Conservation (phyloP, 2,797 vertebrate genomes). For the Lithobates pipiens region DNA sequence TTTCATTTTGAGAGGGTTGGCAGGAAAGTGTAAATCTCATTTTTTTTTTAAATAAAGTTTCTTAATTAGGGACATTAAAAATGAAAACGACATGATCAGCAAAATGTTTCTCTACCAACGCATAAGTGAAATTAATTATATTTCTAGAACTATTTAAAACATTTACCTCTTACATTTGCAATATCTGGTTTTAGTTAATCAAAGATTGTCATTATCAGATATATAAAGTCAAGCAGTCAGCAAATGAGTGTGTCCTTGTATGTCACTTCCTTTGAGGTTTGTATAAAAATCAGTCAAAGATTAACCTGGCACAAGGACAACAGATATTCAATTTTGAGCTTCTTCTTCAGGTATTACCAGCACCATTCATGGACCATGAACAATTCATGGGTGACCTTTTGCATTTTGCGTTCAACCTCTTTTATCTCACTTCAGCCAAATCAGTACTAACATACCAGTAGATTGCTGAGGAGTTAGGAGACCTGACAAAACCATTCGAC, state of each 20-base stretch:
- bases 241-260: neutral
- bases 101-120: too few relatives aligned
- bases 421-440: neutral
- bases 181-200: too few relatives aligned
- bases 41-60: too few relatives aligned
- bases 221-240: neutral
- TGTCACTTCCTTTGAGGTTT: slow-evolving; percentile 25
- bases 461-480: neutral
- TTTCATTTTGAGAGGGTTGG: too few relatives aligned
- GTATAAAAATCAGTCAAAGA: slow-evolving; percentile 21
- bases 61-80: too few relatives aligned
- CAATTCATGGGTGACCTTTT: neutral
- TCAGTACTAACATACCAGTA: neutral
- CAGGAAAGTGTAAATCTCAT: too few relatives aligned
- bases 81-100: too few relatives aligned
- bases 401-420: neutral
- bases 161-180: too few relatives aligned
- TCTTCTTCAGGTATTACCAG: neutral
- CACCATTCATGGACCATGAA: neutral
- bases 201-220: too few relatives aligned
- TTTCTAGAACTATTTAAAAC: too few relatives aligned
- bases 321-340: neutral
- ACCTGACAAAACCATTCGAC: neutral
- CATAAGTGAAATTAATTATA: too few relatives aligned
- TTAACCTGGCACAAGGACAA: neutral